Evolutionary conservation across 2,888 invertebrate species (phyloP).

Genomic region (Drosophila nigricruria): DNA sequence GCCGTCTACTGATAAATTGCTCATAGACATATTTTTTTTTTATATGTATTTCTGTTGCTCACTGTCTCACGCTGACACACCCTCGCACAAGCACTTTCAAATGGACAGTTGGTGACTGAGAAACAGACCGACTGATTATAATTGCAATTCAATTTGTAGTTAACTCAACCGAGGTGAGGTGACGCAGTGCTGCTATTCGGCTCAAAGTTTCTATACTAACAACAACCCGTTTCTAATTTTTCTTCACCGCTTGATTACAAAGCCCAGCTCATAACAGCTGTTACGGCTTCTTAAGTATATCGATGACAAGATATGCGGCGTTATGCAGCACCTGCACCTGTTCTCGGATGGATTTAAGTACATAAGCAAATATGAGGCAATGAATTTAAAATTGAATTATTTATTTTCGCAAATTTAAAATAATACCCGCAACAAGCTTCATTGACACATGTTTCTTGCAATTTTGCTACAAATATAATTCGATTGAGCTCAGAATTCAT

Average conservation of each 20-base stretch:
- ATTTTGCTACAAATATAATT: background rate
- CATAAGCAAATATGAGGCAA: background rate
- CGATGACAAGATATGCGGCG: slow-evolving; percentile 38
- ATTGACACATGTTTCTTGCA: background rate
- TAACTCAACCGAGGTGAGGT: slow-evolving; percentile 15
- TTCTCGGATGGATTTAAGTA: background rate
- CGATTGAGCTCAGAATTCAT: background rate
- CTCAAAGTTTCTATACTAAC: slow-evolving; percentile 63
- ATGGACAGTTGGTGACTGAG: slow-evolving; percentile 17
- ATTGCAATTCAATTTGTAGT: slow-evolving; percentile 16
- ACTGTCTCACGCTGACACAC: slow-evolving; percentile 42
- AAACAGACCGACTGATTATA: slow-evolving; percentile 2
- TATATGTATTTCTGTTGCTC: slow-evolving; percentile 36
- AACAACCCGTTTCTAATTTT: slow-evolving; percentile 68
- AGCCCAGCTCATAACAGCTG: slow-evolving; percentile 71
- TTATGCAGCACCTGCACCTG: slow-evolving; percentile 36
- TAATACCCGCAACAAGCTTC: background rate
- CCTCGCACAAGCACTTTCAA: slow-evolving; percentile 44
- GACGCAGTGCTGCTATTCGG: slow-evolving; percentile 27
- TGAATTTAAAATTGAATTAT: background rate
- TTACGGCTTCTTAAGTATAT: slow-evolving; percentile 36
- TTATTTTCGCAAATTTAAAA: no score
- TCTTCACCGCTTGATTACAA: slow-evolving; percentile 51
- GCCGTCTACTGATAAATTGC: slow-evolving; percentile 88
- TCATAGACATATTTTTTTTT: slow-evolving; percentile 86